These are phyloP conservation scores for Eudemis profundana DNA, from an alignment of 2,888 invertebrate genomes.

Conservation along the genomic window DNA sequence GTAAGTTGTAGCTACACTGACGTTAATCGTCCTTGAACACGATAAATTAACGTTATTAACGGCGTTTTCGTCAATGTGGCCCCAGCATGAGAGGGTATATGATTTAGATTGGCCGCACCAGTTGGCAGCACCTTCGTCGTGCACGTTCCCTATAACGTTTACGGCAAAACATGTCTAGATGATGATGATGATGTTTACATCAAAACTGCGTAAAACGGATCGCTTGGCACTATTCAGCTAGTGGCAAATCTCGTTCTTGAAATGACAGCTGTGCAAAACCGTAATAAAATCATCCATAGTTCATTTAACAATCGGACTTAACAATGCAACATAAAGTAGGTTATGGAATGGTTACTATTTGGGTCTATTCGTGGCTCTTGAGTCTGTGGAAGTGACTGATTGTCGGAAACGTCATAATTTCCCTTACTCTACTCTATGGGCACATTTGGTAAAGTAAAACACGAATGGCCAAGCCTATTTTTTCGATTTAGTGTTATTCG, in stretches of 20 bases:
- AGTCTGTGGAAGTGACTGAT: constrained; percentile 42
- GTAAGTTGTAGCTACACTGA: no score
- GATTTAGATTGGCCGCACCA: no score
- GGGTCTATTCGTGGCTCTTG: constrained; percentile 3
- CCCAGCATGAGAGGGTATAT: no score
- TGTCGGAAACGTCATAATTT: constrained; percentile 42
- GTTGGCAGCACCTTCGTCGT: no score
- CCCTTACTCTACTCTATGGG: constrained; percentile 43
- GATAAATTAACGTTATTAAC: no score
- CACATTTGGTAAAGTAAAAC: constrained; percentile 54
- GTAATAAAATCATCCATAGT: not conserved
- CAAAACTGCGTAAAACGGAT: constrained; percentile 30
- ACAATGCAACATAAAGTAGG: not conserved
- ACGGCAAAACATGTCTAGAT: no score
- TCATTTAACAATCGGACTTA: constrained; percentile 1
- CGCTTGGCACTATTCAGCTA: constrained; percentile 17
- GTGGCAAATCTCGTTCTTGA: constrained; percentile 16
- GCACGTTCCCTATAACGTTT: no score
- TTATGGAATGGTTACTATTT: not conserved
- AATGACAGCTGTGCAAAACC: constrained; percentile 31
- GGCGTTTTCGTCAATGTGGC: no score
- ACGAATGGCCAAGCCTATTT: constrained; percentile 84
- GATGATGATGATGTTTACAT: no score
- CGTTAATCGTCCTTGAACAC: no score
- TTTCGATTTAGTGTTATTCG: constrained; percentile 68